Base-by-base conservation (phyloP, 2,888 invertebrate species). In the Orthosia gracilis region DNA sequence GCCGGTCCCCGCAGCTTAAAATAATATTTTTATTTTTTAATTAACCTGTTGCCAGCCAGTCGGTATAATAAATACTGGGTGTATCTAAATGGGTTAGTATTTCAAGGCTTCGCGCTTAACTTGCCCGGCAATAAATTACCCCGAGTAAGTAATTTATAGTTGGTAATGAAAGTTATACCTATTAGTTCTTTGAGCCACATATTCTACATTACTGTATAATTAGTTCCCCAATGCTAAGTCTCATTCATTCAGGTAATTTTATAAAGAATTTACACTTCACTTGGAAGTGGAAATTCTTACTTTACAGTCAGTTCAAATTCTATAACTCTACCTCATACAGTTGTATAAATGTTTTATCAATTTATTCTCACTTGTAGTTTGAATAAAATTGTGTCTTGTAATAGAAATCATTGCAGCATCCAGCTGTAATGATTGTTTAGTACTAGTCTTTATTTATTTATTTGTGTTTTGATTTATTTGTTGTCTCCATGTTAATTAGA, bases 81-180 rank as follows among this genome's bases (percentile, higher is more conserved):
- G 73, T 84, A 63, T 59, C 62, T 76, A 76, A 76, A 73, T 76
- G 71, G 69, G 77, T 69, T 77, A 76, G 73, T 80, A 69, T 78
- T 83, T 69, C 86, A 84, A 86, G 84, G 86, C 66, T 80, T 69
- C 54, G 59, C 62, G 80, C 80, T 76, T 83, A 75, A 79, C 70
- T 79, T 84, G 57, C n/a, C 50, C 55, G 57, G 59, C 70, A 62
- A 80, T 83, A 76, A 73, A 79, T 83, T 70, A 78, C 50, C 47
- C 55, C n/a, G 17, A 23, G 69, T 76, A 58, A 85, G 69, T 76
- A 58, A 85, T 85, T 76, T 85, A 82, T 82, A 76, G 68, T 23
- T 69, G 62, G 31, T 82, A 75, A 81, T 75, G 69, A 85, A 85
- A 82, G 59, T 81, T 59, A 75, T 63, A 59, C 68, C 64, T 72